Conservation (phyloP, 2,888 invertebrate genomes). For the Linhomoeus sp. region DNA sequence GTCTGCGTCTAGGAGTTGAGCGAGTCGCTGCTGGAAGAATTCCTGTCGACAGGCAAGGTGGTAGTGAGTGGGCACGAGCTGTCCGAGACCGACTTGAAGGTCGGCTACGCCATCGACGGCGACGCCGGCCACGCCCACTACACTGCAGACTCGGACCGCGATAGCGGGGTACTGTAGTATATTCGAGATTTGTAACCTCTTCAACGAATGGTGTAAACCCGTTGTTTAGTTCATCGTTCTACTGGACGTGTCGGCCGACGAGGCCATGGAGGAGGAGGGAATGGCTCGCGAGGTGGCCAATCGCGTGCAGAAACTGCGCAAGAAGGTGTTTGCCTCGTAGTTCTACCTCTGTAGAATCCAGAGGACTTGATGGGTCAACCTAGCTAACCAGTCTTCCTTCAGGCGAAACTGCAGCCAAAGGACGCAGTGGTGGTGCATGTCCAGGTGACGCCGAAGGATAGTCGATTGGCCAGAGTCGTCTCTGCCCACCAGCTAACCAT, state of each 20-base stretch:
- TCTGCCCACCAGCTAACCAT: background rate
- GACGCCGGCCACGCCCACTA: slow-evolving; percentile 35
- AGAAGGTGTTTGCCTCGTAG: slow-evolving; percentile 42
- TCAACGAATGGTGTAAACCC: slow-evolving; percentile 8
- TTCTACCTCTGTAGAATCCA: background rate
- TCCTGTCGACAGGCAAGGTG: slow-evolving; percentile 48
- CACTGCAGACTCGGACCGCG: slow-evolving; percentile 72
- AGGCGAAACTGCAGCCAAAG: slow-evolving; percentile 17
- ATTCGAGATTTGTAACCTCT: background rate
- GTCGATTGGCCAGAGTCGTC: slow-evolving; percentile 8
- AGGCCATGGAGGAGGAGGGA: slow-evolving; percentile 78
- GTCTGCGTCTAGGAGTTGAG: slow-evolving; percentile 36
- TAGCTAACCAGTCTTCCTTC: background rate
- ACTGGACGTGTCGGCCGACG: slow-evolving; percentile 67
- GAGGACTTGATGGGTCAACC: background rate
- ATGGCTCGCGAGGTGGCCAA: slow-evolving; percentile 84
- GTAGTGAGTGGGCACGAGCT: slow-evolving; percentile 54
- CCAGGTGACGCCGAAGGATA: background rate
- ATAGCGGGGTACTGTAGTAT: slow-evolving; percentile 27
- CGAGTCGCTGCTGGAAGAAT: slow-evolving; percentile 55
- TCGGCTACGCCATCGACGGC: slow-evolving; percentile 54
- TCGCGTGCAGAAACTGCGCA: slow-evolving; percentile 79
- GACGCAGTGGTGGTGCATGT: slow-evolving; percentile 11
- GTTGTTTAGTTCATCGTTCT: slow-evolving; percentile 49
- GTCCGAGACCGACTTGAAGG: slow-evolving; percentile 17